Conservation (phyloP, 2,797 vertebrate genomes). For the Betta splendens region DNA sequence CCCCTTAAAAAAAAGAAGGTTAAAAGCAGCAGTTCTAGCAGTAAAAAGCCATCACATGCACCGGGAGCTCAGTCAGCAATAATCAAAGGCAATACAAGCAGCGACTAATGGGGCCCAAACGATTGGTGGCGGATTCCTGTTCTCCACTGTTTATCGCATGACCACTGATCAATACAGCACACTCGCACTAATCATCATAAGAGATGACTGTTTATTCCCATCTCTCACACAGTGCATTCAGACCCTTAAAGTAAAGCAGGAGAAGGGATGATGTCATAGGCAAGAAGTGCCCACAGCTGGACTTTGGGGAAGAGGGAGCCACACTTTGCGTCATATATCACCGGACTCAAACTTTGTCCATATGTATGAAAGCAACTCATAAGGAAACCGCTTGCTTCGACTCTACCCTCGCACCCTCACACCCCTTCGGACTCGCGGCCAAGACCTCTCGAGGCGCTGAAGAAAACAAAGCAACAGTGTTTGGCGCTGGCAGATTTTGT, state of each 20-base stretch:
- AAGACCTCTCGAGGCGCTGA: slow-evolving; percentile 38
- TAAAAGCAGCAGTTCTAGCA: slow-evolving; percentile 62
- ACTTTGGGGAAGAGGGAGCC: slow-evolving; percentile 36
- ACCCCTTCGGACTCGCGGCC: slow-evolving; percentile 17
- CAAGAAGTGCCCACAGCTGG: slow-evolving; percentile 9
- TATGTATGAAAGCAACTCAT: slow-evolving; percentile 16
- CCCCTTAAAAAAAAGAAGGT: slow-evolving; percentile 30
- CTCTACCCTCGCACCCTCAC: neutral
- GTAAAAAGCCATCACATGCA: slow-evolving; percentile 69
- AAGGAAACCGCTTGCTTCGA: neutral
- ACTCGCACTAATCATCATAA: slow-evolving; percentile 72
- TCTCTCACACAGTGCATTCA: slow-evolving; percentile 40
- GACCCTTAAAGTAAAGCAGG: slow-evolving; percentile 24
- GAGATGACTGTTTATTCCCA: slow-evolving; percentile 68
- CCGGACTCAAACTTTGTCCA: neutral
- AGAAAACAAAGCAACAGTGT: slow-evolving; percentile 56
- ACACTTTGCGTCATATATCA: slow-evolving; percentile 17
- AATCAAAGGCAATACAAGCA: slow-evolving; percentile 67
- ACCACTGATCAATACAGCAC: slow-evolving; percentile 71
- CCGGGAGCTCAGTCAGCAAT: slow-evolving; percentile 68
- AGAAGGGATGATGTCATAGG: slow-evolving; percentile 11
- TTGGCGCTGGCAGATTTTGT: slow-evolving; percentile 44
- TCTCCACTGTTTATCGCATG: slow-evolving; percentile 72
- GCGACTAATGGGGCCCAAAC: slow-evolving; percentile 73
- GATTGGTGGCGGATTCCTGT: slow-evolving; percentile 65